These are phyloP conservation scores for Phylloscopus trochilus DNA, from an alignment of 2,113 vertebrate genomes.

Conservation along the genomic window DNA sequence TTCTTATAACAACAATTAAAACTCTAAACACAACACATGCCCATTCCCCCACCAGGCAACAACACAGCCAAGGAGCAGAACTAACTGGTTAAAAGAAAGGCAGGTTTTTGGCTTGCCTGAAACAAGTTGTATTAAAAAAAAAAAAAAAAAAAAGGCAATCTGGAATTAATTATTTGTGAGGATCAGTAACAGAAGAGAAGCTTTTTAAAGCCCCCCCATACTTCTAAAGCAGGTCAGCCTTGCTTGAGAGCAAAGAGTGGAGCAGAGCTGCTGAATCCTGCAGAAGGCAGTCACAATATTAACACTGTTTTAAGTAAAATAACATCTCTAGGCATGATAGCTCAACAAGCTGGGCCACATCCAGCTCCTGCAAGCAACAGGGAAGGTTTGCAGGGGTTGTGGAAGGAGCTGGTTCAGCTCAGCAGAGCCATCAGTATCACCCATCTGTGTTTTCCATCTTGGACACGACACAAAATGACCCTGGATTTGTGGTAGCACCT, in stretches of 20 bases:
- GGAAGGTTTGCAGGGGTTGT: not conserved
- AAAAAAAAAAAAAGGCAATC: not conserved
- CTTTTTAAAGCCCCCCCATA: not conserved
- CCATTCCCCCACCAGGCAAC: not conserved
- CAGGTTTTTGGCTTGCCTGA: not conserved
- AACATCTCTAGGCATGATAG: not conserved
- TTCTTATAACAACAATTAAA: not conserved
- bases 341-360: not conserved
- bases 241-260: not conserved
- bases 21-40: not conserved
- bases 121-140: not conserved
- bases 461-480: accelerated
- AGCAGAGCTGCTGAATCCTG: not conserved
- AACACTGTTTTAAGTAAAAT: not conserved
- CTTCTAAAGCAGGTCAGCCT: not conserved
- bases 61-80: not conserved
- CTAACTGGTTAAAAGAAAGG: not conserved
- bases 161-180: not conserved
- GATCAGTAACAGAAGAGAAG: not conserved
- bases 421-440: not conserved
- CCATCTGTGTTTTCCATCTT: accelerated
- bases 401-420: not conserved
- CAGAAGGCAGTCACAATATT: not conserved
- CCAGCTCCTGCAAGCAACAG: not conserved
- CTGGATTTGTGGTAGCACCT: accelerated